These are phyloP conservation scores for Lithophane socia DNA, from an alignment of 2,888 invertebrate species.

Conservation along the genomic window DNA sequence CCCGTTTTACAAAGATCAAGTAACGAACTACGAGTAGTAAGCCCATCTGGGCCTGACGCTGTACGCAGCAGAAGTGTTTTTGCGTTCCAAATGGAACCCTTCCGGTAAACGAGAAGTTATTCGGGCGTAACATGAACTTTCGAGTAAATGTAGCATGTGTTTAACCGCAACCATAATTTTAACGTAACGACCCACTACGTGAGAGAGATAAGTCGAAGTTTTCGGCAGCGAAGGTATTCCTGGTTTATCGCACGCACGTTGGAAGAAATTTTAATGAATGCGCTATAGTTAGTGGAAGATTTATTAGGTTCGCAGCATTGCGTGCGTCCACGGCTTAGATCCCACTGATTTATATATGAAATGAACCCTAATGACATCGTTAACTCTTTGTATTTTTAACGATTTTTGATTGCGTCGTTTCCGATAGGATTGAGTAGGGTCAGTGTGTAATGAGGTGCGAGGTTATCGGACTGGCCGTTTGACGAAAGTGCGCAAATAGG, in stretches of 20 bases:
- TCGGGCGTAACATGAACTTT: constrained; percentile 87
- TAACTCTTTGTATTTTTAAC: constrained; percentile 77
- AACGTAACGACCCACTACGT: constrained; percentile 88
- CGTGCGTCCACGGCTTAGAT: constrained; percentile 66
- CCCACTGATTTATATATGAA: constrained; percentile 77
- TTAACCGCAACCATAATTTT: constrained; percentile 88
- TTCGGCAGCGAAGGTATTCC: constrained; percentile 82
- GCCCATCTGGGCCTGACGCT: constrained; percentile 69
- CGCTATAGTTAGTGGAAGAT: constrained; percentile 80
- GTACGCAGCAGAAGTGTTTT: constrained; percentile 73
- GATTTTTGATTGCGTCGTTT: constrained; percentile 68
- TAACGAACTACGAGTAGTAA: constrained; percentile 60
- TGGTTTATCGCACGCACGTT: constrained; percentile 87
- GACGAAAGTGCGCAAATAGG: constrained; percentile 35
- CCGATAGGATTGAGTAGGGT: constrained; percentile 60
- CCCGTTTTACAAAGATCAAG: constrained; percentile 64
- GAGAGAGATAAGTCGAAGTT: constrained; percentile 89
- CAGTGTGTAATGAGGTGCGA: constrained; percentile 61
- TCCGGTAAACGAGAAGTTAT: constrained; percentile 84
- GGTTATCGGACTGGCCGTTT: constrained; percentile 51
- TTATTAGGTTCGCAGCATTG: constrained; percentile 73
- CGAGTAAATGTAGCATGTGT: constrained; percentile 90
- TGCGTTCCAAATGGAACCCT: constrained; percentile 76
- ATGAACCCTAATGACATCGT: constrained; percentile 76
- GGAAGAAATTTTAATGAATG: constrained; percentile 88